These are phyloP conservation scores for Tenebrio molitor DNA, from an alignment of 1,140 invertebrate genomes.

Conservation along the genomic window DNA sequence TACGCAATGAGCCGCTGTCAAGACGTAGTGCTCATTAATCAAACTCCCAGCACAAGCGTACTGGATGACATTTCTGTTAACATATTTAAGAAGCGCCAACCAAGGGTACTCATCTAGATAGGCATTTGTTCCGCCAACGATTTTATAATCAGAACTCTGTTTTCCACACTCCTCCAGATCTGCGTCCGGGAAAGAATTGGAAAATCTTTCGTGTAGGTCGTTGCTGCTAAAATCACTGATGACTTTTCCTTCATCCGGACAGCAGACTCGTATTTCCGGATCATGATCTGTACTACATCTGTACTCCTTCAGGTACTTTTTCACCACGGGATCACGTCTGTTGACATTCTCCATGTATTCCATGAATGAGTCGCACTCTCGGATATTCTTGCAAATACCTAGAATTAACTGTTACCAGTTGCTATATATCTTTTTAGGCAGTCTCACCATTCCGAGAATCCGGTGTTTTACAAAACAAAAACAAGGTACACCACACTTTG, in stretches of 20 bases:
- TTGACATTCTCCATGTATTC: conserved; percentile 14
- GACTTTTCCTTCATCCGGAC: conserved; percentile 26
- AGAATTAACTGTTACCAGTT: conserved; percentile 9
- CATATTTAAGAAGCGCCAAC: conserved; percentile 73
- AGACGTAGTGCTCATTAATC: conserved; percentile 72
- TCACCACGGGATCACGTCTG: not conserved
- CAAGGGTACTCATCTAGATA: conserved; percentile 68
- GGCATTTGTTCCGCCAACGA: conserved; percentile 64
- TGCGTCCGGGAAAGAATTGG: conserved; percentile 29
- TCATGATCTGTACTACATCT: conserved; percentile 42
- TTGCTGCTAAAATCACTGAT: not conserved
- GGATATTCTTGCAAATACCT: conserved; percentile 47
- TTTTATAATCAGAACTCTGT: conserved; percentile 48
- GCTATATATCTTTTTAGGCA: not conserved
- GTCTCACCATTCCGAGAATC: conserved; percentile 15
- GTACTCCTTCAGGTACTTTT: conserved; percentile 44
- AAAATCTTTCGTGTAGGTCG: conserved; percentile 16
- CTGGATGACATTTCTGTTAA: conserved; percentile 34
- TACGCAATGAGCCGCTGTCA: conserved; percentile 81
- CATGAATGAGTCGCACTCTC: conserved; percentile 44
- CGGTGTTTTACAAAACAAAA: conserved; percentile 31
- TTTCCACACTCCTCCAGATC: conserved; percentile 36
- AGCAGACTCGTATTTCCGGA: conserved; percentile 47
- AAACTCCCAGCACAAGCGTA: conserved; percentile 73
- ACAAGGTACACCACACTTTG: conserved; percentile 44